Evolutionary conservation across 2,888 invertebrate species (phyloP), one percentile per base, ranked within the genome.

Genomic region (Leuctra nigra): DNA sequence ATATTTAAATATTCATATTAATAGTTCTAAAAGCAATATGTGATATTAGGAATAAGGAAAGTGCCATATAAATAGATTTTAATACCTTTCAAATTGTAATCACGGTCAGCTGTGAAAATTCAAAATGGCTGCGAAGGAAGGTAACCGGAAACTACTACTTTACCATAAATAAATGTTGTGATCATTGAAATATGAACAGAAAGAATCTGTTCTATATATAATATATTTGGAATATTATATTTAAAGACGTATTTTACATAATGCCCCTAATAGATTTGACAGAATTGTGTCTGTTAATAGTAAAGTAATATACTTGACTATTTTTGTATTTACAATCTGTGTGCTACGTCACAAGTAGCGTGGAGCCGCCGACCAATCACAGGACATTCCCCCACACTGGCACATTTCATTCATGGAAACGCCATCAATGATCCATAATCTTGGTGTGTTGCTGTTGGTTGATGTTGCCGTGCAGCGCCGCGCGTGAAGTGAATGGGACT

Each of bases 381-480:
- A 47, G 20, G 14, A 22, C 36, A 33, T 54, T 60, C 60, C 59
- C 55, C 59, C 52, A 52, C 54, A 58, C 39, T 55, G 52, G 57
- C 57, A 57, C 61, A 60, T 60, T 39, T 59, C 60, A 62, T 62
- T 56, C 55, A 60, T 53, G 35, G 50, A 50, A 50, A 50, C 56
- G 23, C 39, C 57, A 60, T 57, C 60, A 59, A 59, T 60, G 58
- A 61, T n/a, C n/a, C n/a, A n/a, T 59, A 60, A 62, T 60, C 61
- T 60, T 54, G 54, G 23, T 24, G 46, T n/a, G n/a, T n/a, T n/a
- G 59, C 54, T 58, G 48, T 55, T 52, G 53, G 59, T 59, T 56
- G 44, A 44, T 4, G 38, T 7, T 9, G 35, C 35, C 33, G 50
- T 50, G n/a, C n/a, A n/a, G n/a, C n/a, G n/a, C n/a, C n/a, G n/a